Base-by-base conservation (phyloP, 2,888 invertebrate species). In the Dasysyrphus albostriatus region DNA sequence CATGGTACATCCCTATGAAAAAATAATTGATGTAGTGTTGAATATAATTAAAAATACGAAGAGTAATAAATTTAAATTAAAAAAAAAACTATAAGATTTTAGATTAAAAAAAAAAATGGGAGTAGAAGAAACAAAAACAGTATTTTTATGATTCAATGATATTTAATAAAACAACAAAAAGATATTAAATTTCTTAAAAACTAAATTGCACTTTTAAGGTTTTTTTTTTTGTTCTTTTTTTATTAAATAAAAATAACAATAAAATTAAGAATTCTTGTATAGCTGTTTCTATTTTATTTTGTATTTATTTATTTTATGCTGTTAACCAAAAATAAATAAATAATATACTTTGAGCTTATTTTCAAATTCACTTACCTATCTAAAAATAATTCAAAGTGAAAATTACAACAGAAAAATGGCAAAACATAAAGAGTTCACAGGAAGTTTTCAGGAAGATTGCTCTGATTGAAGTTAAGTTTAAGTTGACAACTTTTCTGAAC, bases 71-170 rank as follows among this genome's bases (percentile, higher is more conserved):
- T 74, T 76, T 58, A 70, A 77, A 78, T 63, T n/a, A n/a, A 10
- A 73, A 61, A 54, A 51, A 63, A 67, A 87, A 80, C 74, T 79
- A 88, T 58, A 61, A 78, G 72, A 70, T 81, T 88, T 85, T 88
- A 79, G 87, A 78, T 73, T 88, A 49, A 83, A 39, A 76, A 74
- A 77, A 63, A 75, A 34, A 63, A 76, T 34, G 65, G 49, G 34
- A 67, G 61, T 39, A 54, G 51, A 83, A 73, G 73, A 76, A 83
- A 78, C 79, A 84, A 76, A 80, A 88, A 80, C 84, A 84, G 83
- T 88, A 84, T 84, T 88, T 88, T 88, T 84, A 88, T 87, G 87
- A 78, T 87, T 87, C 81, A 67, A 75, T 70, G 72, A 82, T 59
- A 74, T 72, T 58, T 78, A 14, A 63, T 78, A 87, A 47, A n/a